Conservation (phyloP, 2,113 vertebrate genomes). For the Diadophis punctatus region DNA sequence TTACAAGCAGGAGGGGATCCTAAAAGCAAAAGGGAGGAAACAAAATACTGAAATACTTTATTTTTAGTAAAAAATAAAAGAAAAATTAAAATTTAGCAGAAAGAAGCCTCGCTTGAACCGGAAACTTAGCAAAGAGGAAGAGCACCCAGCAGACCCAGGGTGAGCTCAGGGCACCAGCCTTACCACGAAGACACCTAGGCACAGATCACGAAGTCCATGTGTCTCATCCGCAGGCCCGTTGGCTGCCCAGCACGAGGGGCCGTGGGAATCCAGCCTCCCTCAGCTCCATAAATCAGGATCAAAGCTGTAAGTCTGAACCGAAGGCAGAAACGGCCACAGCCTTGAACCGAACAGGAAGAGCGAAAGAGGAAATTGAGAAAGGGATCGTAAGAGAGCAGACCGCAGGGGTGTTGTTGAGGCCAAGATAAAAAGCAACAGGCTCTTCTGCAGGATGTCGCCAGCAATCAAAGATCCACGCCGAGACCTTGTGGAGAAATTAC, state of each 20-base stretch:
- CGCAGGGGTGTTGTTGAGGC: accelerated
- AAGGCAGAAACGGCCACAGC: neutral
- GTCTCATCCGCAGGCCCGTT: neutral
- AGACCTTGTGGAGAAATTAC: accelerated
- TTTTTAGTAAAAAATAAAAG: accelerated
- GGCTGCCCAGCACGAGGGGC: neutral
- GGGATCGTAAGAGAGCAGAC: neutral
- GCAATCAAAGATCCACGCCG: neutral
- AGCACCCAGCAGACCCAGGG: accelerated
- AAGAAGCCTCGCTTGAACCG: neutral
- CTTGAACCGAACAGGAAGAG: neutral
- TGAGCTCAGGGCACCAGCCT: neutral
- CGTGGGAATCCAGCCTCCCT: neutral
- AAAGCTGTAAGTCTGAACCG: neutral
- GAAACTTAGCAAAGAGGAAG: neutral
- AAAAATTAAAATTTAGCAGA: neutral
- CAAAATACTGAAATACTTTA: neutral
- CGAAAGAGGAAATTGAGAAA: neutral
- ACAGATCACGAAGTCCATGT: neutral
- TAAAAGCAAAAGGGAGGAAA: neutral
- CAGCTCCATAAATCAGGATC: neutral
- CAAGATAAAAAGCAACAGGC: neutral
- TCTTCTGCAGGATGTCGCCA: neutral
- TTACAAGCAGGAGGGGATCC: neutral
- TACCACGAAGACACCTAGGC: neutral